Percentiles rank a stretch among this genome's conserved stretches.
Evolutionary conservation across 2,888 invertebrate species (phyloP).

Genomic region (Polia nebulosa): DNA sequence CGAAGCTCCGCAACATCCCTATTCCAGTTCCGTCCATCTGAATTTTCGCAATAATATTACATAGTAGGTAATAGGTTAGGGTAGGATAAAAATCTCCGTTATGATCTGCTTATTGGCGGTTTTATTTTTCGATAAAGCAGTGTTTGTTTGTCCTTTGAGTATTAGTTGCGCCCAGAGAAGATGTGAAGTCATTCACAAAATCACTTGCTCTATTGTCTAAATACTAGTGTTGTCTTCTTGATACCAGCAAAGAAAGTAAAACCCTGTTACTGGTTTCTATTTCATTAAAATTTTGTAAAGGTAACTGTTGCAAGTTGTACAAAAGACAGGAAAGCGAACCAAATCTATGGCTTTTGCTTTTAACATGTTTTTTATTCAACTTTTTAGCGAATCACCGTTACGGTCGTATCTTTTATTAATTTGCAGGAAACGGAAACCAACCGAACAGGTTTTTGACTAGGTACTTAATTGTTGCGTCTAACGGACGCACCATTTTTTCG

Average conservation of each 20-base stretch:
- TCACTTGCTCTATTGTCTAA: not conserved
- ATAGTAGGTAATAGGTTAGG: no score
- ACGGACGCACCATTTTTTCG: conserved; percentile 52
- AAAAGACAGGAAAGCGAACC: conserved; percentile 71
- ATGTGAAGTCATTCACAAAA: not conserved
- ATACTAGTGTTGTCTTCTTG: not conserved
- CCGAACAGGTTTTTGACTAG: conserved; percentile 71
- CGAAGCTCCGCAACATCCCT: no score
- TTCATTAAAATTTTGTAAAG: not conserved
- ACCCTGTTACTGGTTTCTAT: conserved; percentile 12
- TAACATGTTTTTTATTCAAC: conserved; percentile 57
- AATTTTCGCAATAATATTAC: no score
- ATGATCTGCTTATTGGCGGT: no score
- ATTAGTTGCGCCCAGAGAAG: no score
- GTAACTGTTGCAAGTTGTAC: conserved; percentile 22
- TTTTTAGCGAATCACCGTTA: conserved; percentile 69
- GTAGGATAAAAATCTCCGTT: no score
- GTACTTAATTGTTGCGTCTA: conserved; percentile 64
- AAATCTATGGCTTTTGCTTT: conserved; percentile 67
- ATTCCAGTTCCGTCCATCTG: no score
- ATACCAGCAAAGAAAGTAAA: conserved; percentile 7
- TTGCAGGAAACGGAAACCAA: conserved; percentile 80
- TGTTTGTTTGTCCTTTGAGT: no score
- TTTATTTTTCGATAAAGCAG: no score
- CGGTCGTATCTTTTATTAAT: conserved; percentile 70